A percentile compares a stretch with the other conserved stretches of the same genome.
phyloP scores from a whole-genome alignment of 2,888 invertebrate genomes.

The Leucoptera coffeella region DNA sequence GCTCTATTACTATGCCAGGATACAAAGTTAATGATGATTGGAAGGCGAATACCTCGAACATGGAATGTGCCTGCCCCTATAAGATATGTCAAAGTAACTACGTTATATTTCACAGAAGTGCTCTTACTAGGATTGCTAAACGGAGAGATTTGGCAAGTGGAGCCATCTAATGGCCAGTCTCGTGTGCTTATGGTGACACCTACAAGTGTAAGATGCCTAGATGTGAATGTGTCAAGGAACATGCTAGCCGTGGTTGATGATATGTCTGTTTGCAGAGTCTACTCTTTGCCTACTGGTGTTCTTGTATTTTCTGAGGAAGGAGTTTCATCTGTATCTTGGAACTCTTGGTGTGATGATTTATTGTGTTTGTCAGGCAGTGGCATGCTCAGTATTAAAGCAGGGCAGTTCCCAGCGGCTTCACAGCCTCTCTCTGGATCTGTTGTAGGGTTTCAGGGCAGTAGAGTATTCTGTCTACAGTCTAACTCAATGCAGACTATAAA shows the following conservation, averaged over 20 bases:
- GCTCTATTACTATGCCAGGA: constrained; percentile 44
- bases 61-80: constrained; percentile 41
- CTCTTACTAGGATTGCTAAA: constrained; percentile 85
- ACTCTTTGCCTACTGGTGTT: constrained; percentile 66
- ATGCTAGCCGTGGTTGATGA: constrained; percentile 95
- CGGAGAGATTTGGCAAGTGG: constrained; percentile 91
- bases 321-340: constrained; percentile 77
- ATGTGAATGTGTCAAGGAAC: constrained; percentile 77
- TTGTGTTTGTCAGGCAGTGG: constrained; percentile 88
- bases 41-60: constrained; percentile 19
- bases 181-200: constrained; percentile 66
- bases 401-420: constrained; percentile 68
- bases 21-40: constrained; percentile 28
- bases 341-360: constrained; percentile 88
- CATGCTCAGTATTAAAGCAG: constrained; percentile 82
- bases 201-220: constrained; percentile 82
- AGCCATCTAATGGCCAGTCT: constrained; percentile 83
- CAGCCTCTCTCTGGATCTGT: constrained; percentile 45
- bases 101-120: constrained; percentile 64
- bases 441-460: constrained; percentile 71
- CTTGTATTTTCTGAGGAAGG: constrained; percentile 28
- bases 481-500: constrained; percentile 83
- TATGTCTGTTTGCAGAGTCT: constrained; percentile 73
- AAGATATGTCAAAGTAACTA: constrained; percentile 72
- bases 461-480: constrained; percentile 90